Conservation (phyloP, 2,797 vertebrate genomes). For the Periparus ater region DNA sequence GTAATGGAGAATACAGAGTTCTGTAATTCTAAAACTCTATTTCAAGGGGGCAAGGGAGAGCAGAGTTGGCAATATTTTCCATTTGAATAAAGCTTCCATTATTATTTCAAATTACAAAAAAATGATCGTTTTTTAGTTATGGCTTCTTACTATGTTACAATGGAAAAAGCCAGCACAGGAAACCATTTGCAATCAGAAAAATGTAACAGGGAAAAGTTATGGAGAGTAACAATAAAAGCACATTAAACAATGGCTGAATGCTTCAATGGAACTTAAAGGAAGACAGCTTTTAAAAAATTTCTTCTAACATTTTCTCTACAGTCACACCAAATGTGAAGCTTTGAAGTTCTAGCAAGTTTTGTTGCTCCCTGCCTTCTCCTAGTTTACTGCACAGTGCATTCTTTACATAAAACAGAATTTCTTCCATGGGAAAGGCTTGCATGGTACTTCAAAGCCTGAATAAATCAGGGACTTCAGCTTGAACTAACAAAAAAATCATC, state of each 20-base stretch:
- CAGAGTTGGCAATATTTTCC: not conserved
- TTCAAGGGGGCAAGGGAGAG: fast-evolving
- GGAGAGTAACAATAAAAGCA: not conserved
- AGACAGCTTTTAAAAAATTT: not conserved
- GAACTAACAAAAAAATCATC: not conserved
- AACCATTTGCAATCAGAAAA: not conserved
- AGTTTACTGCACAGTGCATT: not conserved
- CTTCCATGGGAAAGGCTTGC: not conserved
- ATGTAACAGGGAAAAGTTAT: not conserved
- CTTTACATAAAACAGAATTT: not conserved
- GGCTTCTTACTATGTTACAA: not conserved
- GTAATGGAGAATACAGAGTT: not conserved
- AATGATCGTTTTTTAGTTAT: fast-evolving
- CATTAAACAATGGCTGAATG: not conserved
- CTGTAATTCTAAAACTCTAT: not conserved
- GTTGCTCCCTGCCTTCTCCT: not conserved
- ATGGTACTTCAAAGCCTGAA: not conserved
- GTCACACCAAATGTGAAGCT: not conserved
- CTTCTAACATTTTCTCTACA: not conserved
- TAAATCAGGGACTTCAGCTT: not conserved
- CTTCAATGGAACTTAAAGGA: not conserved
- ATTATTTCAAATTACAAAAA: not conserved
- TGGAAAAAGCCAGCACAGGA: not conserved
- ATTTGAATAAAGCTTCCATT: not conserved
- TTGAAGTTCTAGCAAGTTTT: not conserved